Conservation (phyloP, 2,113 vertebrate species). For the western clawed frog (Xenopus tropicalis) region UCB_Xtro_10.0 CM004443.2:208666501-208667000, state of each 20-base stretch:
- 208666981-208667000: too few relatives aligned
- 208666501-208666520: conserved; percentile 64
- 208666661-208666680: conserved; percentile 18
- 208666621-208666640: conserved; percentile 13
- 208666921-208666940: too few relatives aligned
- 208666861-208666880: too few relatives aligned
- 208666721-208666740: conserved; percentile 36
- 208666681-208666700: conserved; percentile 38
- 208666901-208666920: too few relatives aligned
- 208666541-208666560: conserved; percentile 61
- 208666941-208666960: too few relatives aligned
- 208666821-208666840: too few relatives aligned
- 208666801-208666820: not conserved
- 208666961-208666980: too few relatives aligned
- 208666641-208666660: conserved; percentile 31
- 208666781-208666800: conserved; percentile 26
- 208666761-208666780: conserved; percentile 9
- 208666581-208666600: conserved; percentile 32
- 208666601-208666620: conserved; percentile 23
- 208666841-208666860: too few relatives aligned
- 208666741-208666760: conserved; percentile 32
- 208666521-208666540: conserved; percentile 48
- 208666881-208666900: too few relatives aligned
- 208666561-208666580: conserved; percentile 54
- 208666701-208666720: conserved; percentile 33